Conservation (phyloP, 2,888 invertebrate genomes). For the Volucella bombylans region DNA sequence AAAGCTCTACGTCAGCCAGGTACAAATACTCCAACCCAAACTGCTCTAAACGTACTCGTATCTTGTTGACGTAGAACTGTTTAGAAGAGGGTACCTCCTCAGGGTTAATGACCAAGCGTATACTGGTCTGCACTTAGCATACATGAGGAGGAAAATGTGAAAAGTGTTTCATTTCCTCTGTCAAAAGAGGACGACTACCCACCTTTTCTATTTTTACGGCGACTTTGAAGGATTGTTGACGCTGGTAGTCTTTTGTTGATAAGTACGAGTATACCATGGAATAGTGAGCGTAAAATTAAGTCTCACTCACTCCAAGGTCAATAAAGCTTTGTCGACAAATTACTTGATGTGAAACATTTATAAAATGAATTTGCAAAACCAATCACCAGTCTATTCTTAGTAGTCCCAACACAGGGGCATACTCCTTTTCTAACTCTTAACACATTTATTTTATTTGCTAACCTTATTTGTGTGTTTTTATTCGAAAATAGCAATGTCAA, state of each 20-base stretch:
- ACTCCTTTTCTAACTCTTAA: not conserved
- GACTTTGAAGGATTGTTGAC: constrained; percentile 21
- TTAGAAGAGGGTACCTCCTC: not conserved
- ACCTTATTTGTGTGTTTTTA: not conserved
- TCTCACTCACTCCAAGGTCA: constrained; percentile 32
- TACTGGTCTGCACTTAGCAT: not conserved
- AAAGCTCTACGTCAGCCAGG: constrained; percentile 47
- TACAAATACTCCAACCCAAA: constrained; percentile 4
- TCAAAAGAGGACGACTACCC: not conserved
- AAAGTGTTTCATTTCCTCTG: constrained; percentile 41
- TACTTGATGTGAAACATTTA: constrained; percentile 14
- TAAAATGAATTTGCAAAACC: not conserved
- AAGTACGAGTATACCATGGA: constrained; percentile 21
- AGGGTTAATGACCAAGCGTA: constrained; percentile 33
- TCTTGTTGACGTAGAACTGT: constrained; percentile 2
- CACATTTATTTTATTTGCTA: not conserved
- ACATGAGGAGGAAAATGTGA: not conserved
- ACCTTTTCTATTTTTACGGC: constrained; percentile 32
- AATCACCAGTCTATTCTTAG: not conserved
- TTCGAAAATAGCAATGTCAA: constrained; percentile 16
- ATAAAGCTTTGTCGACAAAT: not conserved
- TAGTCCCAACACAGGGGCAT: not conserved
- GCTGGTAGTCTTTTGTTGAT: constrained; percentile 31
- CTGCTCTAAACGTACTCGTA: constrained; percentile 1
- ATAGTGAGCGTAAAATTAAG: constrained; percentile 9